phyloP scores from a whole-genome alignment of 2,113 vertebrate species.

The Microtus oregoni region DNA sequence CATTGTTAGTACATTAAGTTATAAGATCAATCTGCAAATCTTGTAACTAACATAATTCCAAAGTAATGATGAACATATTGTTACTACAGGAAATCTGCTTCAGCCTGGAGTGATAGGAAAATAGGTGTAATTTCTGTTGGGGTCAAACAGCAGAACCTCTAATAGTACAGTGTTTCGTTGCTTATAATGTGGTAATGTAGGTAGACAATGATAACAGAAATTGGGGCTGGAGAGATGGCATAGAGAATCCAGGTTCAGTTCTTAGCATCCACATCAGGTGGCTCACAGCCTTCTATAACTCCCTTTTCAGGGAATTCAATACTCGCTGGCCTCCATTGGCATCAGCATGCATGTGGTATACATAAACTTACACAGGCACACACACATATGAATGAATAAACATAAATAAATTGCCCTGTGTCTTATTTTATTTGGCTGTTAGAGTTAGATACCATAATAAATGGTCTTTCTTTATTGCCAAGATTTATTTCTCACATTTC shows the following conservation, averaged over 20 bases:
- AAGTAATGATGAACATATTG: slow-evolving; percentile 33
- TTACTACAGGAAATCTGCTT: slow-evolving; percentile 56
- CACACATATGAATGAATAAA: background rate
- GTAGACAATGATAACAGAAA: slow-evolving; percentile 2
- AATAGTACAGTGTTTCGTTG: background rate
- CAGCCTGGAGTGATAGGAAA: slow-evolving; percentile 2
- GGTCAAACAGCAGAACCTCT: background rate
- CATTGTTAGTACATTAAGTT: slow-evolving; percentile 39
- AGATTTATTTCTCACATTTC: background rate
- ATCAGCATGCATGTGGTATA: background rate
- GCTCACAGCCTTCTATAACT: background rate
- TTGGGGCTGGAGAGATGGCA: background rate
- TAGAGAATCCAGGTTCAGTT: background rate
- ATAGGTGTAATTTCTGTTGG: slow-evolving; percentile 23
- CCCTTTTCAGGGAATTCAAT: background rate
- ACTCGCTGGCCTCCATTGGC: background rate
- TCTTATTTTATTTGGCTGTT: background rate
- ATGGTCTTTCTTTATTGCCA: background rate
- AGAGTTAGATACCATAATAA: background rate
- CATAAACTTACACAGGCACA: background rate
- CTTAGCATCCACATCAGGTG: background rate
- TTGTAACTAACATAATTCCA: slow-evolving; percentile 55
- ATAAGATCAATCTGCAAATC: slow-evolving; percentile 1
- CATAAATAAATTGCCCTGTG: background rate
- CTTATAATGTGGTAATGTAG: background rate